phyloP scores from a whole-genome alignment of 2,797 vertebrate species.

The Acanthiza pusilla region DNA sequence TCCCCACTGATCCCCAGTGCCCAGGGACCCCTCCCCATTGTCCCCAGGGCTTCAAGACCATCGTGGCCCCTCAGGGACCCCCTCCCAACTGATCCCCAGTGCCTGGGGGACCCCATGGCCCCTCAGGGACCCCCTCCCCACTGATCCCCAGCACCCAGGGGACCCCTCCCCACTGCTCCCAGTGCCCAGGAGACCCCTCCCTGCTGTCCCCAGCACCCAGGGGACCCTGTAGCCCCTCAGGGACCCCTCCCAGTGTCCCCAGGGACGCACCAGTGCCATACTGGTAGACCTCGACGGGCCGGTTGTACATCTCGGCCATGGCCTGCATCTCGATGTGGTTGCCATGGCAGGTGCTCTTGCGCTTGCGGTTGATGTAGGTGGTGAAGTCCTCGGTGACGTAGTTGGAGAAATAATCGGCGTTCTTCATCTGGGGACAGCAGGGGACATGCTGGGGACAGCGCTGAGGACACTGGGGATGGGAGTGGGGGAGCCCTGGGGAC shows the following conservation, averaged over 20 bases:
- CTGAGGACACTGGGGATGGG: no score
- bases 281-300: slow-evolving; percentile 20
- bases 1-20: no score
- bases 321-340: slow-evolving; percentile 97
- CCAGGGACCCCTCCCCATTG: background rate
- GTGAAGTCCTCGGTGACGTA: slow-evolving; percentile 88
- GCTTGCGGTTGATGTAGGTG: slow-evolving; percentile 94
- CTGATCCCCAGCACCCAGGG: no score
- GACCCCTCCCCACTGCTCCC: no score
- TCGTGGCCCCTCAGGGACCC: background rate
- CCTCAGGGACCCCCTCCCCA: no score
- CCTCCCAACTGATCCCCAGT: no score
- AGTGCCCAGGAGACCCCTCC: background rate
- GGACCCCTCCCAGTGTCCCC: background rate
- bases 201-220: no score
- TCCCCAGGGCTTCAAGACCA: no score
- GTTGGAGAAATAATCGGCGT: background rate
- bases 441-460: no score
- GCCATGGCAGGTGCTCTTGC: slow-evolving; percentile 94
- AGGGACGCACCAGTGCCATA: background rate
- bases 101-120: no score
- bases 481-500: background rate
- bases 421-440: background rate
- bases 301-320: slow-evolving; percentile 97
- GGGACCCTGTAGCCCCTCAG: no score